Base-by-base conservation (phyloP, 2,113 vertebrate genomes). In the Oryzias javanicus region DNA sequence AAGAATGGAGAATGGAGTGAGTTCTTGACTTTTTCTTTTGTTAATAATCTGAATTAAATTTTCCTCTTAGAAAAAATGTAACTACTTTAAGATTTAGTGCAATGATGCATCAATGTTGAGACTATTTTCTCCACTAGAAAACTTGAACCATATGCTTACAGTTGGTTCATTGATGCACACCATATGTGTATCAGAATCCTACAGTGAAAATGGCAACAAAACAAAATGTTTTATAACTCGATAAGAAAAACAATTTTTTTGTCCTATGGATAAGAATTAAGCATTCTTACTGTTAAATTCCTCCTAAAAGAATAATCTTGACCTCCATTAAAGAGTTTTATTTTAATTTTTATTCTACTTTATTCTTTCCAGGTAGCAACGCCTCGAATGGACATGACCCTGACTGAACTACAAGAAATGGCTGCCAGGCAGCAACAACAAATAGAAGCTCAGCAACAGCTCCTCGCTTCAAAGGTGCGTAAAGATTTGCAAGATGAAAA, bases 331-430 rank as follows among this genome's bases (percentile, higher is more conserved):
- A 60, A 71, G 6, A 42, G 7, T 50, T 5, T 47, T 19, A n/a
- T 7, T 47, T 47, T 47, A 17, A 60, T 50, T 14, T 54, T 6
- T 48, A 7, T 35, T 19, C 14, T 29, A 35, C 29, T 45, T 61
- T 27, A 42, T 15, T 56, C 15, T 55, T 42, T 40, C 3, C 65
- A 99, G 97, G 89, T 97, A 47, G 86, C 71, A 6, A 89, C 87
- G 53, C 94, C 97, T 5, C 89, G 95, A 68, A 95, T 96, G 96
- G 96, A 99, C 79, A 94, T 98, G 94, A 98, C 96, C 0, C 85
- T 98, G 55, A 89, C 94, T 0, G 97, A 99, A 80, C 91, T 99
- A 25, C 97, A 99, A 81, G 97, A 99, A 60, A 98, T 99, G 96
- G 96, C 97, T 4, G 89, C 96, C 22, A 90, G 96, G 48, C 97